Evolutionary conservation across 2,113 vertebrate genomes (phyloP), one percentile per base, ranked within the genome.

Genomic region (Heliornis fulica): DNA sequence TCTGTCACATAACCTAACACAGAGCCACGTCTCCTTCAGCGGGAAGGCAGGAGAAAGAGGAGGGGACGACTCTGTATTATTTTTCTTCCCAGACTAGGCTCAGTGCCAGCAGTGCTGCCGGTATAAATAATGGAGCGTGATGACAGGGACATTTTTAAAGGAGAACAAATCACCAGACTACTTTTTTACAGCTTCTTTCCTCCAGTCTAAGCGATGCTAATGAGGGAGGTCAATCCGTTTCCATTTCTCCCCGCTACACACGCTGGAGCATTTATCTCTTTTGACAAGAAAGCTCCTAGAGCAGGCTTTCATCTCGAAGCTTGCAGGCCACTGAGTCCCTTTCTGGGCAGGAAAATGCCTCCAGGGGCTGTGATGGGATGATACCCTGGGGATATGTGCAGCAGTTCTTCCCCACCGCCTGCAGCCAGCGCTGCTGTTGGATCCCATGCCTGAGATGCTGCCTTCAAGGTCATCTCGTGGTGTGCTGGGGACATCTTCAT

Each of bases 121-220:
- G 88, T 66, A 92, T 85, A 92, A 94, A 94, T 87, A 95, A 83
- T 20, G 60, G 45, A 90, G 54, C 0, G 2, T 89, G 94, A 89
- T 89, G 90, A 91, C 84, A 89, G 85, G 70, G 85, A 90, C 82
- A 59, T 84, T 94, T 96, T 93, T 93, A 93, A 89, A 94, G 81
- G 54, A 92, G 88, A 92, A 94, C 74, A 95, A 92, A 90, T 94
- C 48, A 36, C 79, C 61, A 68, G 75, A 12, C 43, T 79, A 38
- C 61, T 88, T 60, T n/a, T 68, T 85, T 76, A 51, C 66, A 43
- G 85, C 56, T 68, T 56, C 75, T 93, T 79, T 38, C 26, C 61
- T 85, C 53, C 26, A 3, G 43, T 43, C 66, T 86, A 64, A 93
- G 75, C 29, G 91, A 92, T 92, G 88, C 70, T 94, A 94, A 94